Base-by-base conservation (phyloP, 2,888 invertebrate genomes). In the Reticulitermes lucifugus region DNA sequence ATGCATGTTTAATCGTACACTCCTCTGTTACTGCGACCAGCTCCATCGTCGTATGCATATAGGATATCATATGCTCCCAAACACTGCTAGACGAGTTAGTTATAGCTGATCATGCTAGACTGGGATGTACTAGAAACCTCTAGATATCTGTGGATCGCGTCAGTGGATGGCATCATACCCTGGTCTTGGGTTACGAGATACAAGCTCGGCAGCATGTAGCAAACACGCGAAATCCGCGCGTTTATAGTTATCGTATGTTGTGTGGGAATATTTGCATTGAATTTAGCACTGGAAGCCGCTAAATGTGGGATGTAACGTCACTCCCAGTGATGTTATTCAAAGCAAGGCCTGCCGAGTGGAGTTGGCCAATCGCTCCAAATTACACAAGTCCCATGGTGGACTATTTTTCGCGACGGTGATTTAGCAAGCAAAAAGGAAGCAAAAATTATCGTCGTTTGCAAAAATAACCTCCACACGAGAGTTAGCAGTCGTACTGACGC, bases 271-370 rank as follows among this genome's bases (percentile, higher is more conserved):
- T 81, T 81, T 81, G 81, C 81, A 81, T 43, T 70, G 70, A 81
- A 81, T 81, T 81, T 81, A 81, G 81, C 70, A 81, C 81, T 81
- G 22, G 46, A 51, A 77, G 77, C 43, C 70, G 81, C 81, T 81
- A 81, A 81, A 81, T 81, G 70, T 81, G 70, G 81, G 65, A n/a
- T 46, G 70, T 35, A 59, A 55, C 79, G 59, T 79, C 35, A 59
- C 59, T 51, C 77, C 46, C 77, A 12, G 7, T 77, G 77, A 77
- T 46, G 77, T 43, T 46, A n/a, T 46, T 65, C 9, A n/a, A 12
- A 65, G 65, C 65, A 65, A 25, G 65, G 65, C 65, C 25, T 21
- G 77, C 77, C 77, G 21, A 22, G 77, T 43, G 46, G n/a, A 81
- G 65, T 81, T 60, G 60, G 81, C 81, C 81, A 81, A 81, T 81